Conservation (phyloP, 2,888 invertebrate genomes). For the Mesoligia furuncula region DNA sequence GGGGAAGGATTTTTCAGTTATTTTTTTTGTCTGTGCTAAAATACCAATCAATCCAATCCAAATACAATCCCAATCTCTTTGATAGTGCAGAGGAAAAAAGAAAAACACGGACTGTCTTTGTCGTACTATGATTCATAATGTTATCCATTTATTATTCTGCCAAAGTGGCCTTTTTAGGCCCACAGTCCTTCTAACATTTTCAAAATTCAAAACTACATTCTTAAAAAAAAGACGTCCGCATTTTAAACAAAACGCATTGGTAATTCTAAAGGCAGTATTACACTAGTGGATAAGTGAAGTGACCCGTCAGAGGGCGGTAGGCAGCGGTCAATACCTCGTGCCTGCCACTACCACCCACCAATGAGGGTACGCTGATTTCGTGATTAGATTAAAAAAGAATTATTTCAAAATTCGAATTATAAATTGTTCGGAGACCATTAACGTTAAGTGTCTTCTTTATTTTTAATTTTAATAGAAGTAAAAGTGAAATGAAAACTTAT, state of each 20-base stretch:
- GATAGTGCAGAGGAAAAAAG: too few relatives aligned
- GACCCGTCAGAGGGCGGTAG: constrained; percentile 71
- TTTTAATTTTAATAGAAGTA: neutral
- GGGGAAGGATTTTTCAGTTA: too few relatives aligned
- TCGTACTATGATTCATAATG: too few relatives aligned
- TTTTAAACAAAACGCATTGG: constrained; percentile 66
- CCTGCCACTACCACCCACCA: constrained; percentile 81
- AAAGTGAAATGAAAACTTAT: neutral
- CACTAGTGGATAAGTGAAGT: constrained; percentile 64
- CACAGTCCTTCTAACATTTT: constrained; percentile 10
- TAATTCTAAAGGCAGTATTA: constrained; percentile 71
- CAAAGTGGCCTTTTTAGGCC: too few relatives aligned
- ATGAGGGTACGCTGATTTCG: constrained; percentile 79
- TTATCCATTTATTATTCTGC: too few relatives aligned
- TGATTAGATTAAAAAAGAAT: constrained; percentile 81
- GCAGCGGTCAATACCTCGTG: constrained; percentile 86
- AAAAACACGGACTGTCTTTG: too few relatives aligned
- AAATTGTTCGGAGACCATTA: constrained; percentile 59
- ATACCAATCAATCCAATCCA: too few relatives aligned
- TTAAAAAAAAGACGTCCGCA: constrained; percentile 37
- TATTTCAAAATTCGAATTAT: constrained; percentile 72
- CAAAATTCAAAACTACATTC: constrained; percentile 30
- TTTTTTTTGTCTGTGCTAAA: too few relatives aligned
- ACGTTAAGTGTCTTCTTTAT: constrained; percentile 17
- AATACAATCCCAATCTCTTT: too few relatives aligned